Conservation (phyloP, 1,140 invertebrate genomes). For the Frieseomelitta varia region DNA sequence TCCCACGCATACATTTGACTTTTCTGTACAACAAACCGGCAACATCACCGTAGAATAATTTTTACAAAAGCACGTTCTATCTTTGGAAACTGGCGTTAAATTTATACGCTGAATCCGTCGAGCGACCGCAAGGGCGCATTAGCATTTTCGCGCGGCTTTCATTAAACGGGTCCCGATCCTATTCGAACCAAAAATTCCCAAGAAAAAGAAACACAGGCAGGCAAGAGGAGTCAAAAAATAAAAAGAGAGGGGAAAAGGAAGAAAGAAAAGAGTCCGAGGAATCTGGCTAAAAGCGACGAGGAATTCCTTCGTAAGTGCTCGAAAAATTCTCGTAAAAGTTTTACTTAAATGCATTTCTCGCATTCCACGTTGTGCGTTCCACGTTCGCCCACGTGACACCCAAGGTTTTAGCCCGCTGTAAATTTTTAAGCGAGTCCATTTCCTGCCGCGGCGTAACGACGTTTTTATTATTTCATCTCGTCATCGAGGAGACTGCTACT, state of each 20-base stretch:
- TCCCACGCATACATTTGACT: background rate
- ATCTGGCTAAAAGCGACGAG: constrained; percentile 28
- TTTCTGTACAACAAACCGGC: background rate
- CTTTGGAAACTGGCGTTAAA: background rate
- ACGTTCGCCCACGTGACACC: background rate
- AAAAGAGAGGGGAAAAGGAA: too few relatives aligned
- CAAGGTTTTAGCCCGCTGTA: constrained; percentile 1
- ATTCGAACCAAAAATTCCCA: constrained; percentile 17
- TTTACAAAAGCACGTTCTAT: background rate
- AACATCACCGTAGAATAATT: background rate
- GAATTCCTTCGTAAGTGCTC: constrained; percentile 27
- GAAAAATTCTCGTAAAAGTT: constrained; percentile 44
- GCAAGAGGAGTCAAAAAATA: background rate
- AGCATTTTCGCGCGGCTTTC: background rate
- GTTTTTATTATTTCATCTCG: background rate
- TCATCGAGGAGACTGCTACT: background rate
- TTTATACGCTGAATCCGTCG: background rate
- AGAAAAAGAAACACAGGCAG: constrained; percentile 5
- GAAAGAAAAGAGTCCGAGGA: background rate
- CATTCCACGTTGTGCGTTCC: constrained; percentile 24
- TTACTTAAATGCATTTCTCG: constrained; percentile 47
- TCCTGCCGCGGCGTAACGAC: background rate
- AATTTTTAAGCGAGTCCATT: constrained; percentile 45
- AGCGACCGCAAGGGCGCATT: background rate
- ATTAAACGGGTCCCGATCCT: background rate